Evolutionary conservation across 2,797 vertebrate species (phyloP).

Genomic region (Eremophila alpestris): DNA sequence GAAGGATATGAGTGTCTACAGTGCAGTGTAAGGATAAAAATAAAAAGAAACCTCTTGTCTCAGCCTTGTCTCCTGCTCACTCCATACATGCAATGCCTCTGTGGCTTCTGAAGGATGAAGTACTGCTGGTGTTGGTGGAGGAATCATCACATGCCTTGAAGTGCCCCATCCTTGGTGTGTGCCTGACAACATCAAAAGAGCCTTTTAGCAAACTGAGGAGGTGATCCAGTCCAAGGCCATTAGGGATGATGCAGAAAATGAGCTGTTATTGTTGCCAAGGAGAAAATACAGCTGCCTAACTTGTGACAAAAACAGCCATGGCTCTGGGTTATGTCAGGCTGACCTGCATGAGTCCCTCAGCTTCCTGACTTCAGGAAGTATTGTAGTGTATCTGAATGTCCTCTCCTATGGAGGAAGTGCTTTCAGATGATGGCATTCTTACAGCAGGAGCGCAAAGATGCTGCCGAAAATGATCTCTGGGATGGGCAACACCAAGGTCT

Average conservation of each 20-base stretch:
- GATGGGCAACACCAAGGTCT: background rate
- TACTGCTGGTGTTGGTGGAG: background rate
- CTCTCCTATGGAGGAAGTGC: fast-evolving
- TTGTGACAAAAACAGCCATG: fast-evolving
- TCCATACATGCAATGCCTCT: background rate
- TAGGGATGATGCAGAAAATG: background rate
- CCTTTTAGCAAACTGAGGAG: background rate
- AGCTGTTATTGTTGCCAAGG: background rate
- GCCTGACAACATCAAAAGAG: background rate
- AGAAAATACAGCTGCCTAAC: background rate
- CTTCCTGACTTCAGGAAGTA: background rate
- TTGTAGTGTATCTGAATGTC: background rate
- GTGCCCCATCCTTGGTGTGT: background rate
- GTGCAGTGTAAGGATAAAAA: background rate
- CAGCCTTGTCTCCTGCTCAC: background rate
- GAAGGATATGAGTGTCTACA: background rate
- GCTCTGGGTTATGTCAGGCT: background rate
- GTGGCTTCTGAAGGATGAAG: background rate
- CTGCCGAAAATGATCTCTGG: background rate
- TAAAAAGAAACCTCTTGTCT: background rate
- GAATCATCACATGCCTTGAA: background rate
- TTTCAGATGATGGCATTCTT: background rate
- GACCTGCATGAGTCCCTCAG: background rate
- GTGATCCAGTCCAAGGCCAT: background rate
- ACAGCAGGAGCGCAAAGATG: background rate